These are phyloP conservation scores for Percina caprodes DNA, from an alignment of 2,113 vertebrate species.

Conservation along the genomic window DNA sequence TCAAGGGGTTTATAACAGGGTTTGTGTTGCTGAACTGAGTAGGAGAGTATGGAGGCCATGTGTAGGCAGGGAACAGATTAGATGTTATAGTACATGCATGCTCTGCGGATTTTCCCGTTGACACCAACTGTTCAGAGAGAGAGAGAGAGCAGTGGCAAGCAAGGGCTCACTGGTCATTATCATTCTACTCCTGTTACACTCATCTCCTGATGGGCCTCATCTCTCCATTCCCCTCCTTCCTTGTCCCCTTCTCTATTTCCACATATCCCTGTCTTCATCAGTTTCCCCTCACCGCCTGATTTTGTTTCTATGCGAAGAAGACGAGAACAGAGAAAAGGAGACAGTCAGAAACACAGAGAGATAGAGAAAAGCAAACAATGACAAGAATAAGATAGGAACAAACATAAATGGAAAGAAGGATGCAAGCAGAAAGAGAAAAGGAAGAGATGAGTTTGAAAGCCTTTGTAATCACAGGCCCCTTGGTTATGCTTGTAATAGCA, in stretches of 20 bases:
- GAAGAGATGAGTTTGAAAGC: not conserved
- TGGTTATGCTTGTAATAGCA: slow-evolving; percentile 15
- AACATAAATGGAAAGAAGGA: slow-evolving; percentile 1
- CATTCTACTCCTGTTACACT: slow-evolving; percentile 60
- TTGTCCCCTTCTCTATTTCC: slow-evolving; percentile 45
- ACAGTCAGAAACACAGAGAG: slow-evolving; percentile 2
- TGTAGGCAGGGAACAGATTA: slow-evolving; percentile 52
- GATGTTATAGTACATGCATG: slow-evolving; percentile 16
- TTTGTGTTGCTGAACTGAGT: slow-evolving; percentile 38
- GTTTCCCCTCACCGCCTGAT: slow-evolving; percentile 49
- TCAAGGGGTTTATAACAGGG: slow-evolving; percentile 33
- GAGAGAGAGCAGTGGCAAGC: slow-evolving; percentile 15
- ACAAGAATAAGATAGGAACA: not conserved
- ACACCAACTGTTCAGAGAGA: slow-evolving; percentile 31
- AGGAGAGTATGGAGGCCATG: slow-evolving; percentile 22
- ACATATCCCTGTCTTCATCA: slow-evolving; percentile 66
- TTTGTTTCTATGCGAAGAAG: slow-evolving; percentile 45
- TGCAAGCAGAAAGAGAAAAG: not conserved
- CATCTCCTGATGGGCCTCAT: slow-evolving; percentile 57
- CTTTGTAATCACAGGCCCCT: slow-evolving; percentile 1
- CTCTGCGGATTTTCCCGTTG: slow-evolving; percentile 34
- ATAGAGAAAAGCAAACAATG: slow-evolving; percentile 10
- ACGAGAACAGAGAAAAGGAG: slow-evolving; percentile 15
- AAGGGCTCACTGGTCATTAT: slow-evolving; percentile 56
- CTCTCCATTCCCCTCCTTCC: slow-evolving; percentile 14